Evolutionary conservation across 2,113 vertebrate species (phyloP).

Genomic region (Athene cunicularia): DNA sequence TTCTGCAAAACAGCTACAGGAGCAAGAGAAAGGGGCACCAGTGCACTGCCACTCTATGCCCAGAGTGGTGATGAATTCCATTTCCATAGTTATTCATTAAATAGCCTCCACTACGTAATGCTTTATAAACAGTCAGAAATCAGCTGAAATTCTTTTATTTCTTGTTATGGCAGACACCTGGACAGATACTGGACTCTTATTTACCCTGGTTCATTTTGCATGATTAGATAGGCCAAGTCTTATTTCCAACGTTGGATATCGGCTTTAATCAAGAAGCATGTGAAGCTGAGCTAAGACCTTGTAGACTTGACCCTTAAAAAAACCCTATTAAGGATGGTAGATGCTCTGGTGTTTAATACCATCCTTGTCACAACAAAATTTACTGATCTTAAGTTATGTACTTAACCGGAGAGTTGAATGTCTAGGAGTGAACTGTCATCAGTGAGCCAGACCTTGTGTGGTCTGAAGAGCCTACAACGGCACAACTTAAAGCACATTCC

Average conservation of each 20-base stretch:
- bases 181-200: neutral
- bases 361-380: neutral
- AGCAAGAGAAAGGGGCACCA: neutral
- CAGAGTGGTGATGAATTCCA: neutral
- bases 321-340: neutral
- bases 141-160: neutral
- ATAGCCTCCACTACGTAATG: neutral
- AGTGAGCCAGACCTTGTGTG: rapidly evolving
- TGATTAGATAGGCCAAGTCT: neutral
- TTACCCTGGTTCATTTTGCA: neutral
- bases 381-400: neutral
- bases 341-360: neutral
- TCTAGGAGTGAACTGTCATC: neutral
- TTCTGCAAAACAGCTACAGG: neutral
- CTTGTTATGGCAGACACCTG: neutral
- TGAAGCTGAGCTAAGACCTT: neutral
- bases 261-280: neutral
- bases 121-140: neutral
- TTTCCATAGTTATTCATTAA: neutral
- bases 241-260: neutral
- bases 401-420: neutral
- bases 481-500: neutral
- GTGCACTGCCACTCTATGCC: neutral
- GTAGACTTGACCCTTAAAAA: neutral
- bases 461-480: neutral